Conservation (phyloP, 2,888 invertebrate genomes). For the Pasiphila rectangulata region DNA sequence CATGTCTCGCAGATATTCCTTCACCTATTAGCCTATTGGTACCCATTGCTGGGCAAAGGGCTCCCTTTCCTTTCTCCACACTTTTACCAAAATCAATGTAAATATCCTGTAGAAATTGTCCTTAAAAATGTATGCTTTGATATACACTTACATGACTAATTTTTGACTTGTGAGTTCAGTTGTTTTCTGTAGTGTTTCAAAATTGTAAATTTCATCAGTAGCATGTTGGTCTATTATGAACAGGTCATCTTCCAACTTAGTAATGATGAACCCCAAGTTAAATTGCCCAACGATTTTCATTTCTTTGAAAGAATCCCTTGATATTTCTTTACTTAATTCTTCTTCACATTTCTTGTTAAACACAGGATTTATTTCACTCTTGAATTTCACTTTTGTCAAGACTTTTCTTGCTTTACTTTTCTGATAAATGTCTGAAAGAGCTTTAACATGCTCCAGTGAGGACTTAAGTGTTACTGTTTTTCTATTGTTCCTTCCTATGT, state of each 20-base stretch:
- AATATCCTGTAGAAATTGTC: too few relatives aligned
- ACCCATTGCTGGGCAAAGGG: neutral
- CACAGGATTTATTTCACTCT: conserved; percentile 88
- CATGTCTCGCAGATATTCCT: too few relatives aligned
- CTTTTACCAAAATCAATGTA: too few relatives aligned
- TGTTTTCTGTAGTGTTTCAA: conserved; percentile 92
- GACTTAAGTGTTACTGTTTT: conserved; percentile 63
- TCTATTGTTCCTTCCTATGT: conserved; percentile 60
- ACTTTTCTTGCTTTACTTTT: conserved; percentile 44
- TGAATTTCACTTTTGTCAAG: conserved; percentile 84
- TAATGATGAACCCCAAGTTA: conserved; percentile 97
- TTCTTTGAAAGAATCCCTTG: conserved; percentile 88
- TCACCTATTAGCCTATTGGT: too few relatives aligned
- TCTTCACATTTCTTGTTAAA: conserved; percentile 92
- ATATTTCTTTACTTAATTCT: conserved; percentile 91
- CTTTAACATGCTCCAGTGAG: conserved; percentile 68
- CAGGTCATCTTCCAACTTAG: conserved; percentile 90
- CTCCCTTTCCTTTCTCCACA: too few relatives aligned
- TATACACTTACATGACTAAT: conserved; percentile 88
- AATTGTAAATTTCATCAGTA: conserved; percentile 98
- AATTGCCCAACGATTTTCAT: conserved; percentile 95
- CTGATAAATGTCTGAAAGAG: conserved; percentile 47
- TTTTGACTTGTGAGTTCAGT: conserved; percentile 92
- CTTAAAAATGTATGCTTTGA: too few relatives aligned
- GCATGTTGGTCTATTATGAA: conserved; percentile 99